Percentiles rank a stretch among this genome's conserved stretches.
phyloP scores from a whole-genome alignment of 1,140 invertebrate species.

The Ericerus pela region DNA sequence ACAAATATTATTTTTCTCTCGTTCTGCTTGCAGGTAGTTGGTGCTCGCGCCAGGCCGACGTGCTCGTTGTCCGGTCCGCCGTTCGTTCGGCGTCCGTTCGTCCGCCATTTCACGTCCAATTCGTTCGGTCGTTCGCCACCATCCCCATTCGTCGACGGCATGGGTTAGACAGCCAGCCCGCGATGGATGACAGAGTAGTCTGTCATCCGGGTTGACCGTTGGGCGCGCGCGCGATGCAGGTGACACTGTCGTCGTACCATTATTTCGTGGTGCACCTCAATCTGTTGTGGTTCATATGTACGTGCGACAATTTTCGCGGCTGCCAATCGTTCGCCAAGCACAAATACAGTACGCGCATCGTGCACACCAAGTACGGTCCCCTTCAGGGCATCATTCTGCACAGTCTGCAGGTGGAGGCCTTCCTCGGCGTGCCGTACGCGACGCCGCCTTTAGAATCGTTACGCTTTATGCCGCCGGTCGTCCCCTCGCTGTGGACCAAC shows the following conservation, averaged over 20 bases:
- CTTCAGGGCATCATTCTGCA: constrained; percentile 67
- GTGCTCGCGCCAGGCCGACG: too few species aligned
- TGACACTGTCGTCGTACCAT: constrained; percentile 7
- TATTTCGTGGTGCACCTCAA: constrained; percentile 26
- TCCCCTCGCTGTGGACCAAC: constrained; percentile 71
- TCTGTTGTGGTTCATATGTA: constrained; percentile 32
- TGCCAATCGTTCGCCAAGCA: constrained; percentile 31
- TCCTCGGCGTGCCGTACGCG: constrained; percentile 86
- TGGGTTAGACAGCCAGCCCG: background rate
- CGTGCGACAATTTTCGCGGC: constrained; percentile 29
- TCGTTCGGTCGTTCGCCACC: too few species aligned
- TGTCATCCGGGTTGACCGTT: too few species aligned
- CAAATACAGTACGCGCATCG: constrained; percentile 62
- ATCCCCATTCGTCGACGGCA: too few species aligned
- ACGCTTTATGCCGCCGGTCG: constrained; percentile 86
- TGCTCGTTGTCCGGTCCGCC: too few species aligned
- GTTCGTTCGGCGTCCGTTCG: too few species aligned
- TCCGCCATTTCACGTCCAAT: too few species aligned
- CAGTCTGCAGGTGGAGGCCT: constrained; percentile 71
- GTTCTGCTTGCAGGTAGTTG: too few species aligned
- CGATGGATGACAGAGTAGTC: too few species aligned
- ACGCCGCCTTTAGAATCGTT: constrained; percentile 58
- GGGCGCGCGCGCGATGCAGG: background rate
- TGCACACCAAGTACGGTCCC: constrained; percentile 73
- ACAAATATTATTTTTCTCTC: too few species aligned